Base-by-base conservation (phyloP, 2,113 vertebrate genomes). In the Takifugu bimaculatus region DNA sequence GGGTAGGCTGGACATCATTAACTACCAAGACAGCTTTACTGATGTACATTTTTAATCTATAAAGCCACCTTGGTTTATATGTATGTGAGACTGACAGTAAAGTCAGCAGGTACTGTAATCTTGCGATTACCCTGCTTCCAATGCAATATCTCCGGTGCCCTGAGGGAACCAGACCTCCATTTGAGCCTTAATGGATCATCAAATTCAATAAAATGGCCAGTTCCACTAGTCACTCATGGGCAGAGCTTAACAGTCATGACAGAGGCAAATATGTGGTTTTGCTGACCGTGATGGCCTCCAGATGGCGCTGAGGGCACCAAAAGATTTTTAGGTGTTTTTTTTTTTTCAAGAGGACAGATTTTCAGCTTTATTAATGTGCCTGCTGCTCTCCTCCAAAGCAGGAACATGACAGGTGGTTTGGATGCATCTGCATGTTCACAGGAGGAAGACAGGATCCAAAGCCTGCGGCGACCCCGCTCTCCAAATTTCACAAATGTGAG, bases 31-130 rank as follows among this genome's bases (percentile, higher is more conserved):
- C 25, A 57, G 74, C 52, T 74, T 64, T 72, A 68, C 68, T 85
- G 82, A 85, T 83, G 78, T 85, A 85, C 75, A 84, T 87, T 75
- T 84, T 78, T 80, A 86, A 89, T 89, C 81, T 85, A 73, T 79
- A 79, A 81, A 74, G 61, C 78, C 78, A 79, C 60, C 65, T 79
- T 68, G 75, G 65, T 81, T 84, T 79, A 44, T 60, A 77, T 55
- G 74, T 68, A 74, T 65, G 70, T 79, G 69, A 81, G 68, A 57
- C 51, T 79, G 75, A 78, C 73, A 81, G 85, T 88, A 76, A 80
- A 77, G 78, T 80, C 80, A 77, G 81, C 79, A 77, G 82, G 72
- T 81, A 78, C 60, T 77, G 77, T 85, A 81, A 85, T 84, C 68
- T 35, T 66, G 70, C 70, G 85, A 87, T 88, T 84, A 77, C 76